Base-by-base conservation (phyloP, 2,113 vertebrate species). In the Peromyscus leucopus region DNA sequence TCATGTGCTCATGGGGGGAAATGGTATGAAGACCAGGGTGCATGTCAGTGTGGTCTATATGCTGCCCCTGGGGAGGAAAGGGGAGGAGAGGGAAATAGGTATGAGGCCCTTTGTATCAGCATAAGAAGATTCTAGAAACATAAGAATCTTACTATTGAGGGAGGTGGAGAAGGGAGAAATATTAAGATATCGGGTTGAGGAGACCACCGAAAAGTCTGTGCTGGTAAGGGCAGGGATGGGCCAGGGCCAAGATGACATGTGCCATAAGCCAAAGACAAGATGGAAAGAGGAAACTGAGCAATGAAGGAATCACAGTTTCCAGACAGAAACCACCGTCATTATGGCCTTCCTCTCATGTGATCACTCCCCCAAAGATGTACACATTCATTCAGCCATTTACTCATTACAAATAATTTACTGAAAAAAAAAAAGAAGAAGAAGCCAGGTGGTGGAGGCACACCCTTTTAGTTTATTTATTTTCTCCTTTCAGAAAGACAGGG, bases 291-390 rank as follows among this genome's bases (percentile, higher is more conserved):
- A 94, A 85, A 63, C 83, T 26, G 12, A 39, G 67, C 51, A 65
- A 87, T 5, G 21, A 67, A 69, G 46, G 61, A 83, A 84, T 75
- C 95, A 89, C 26, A 80, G 22, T 94, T 97, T 75, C 83, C 83
- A 39, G 51, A 85, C 15, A 72, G 59, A 84, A 59, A 48, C 24
- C 57, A 48, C 24, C 48, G 42, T 42, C 71, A 33, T 13, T 28
- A 61, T 19, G n/a, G 12, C 78, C 71, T 42, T 80, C 63, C 63
- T 71, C 59, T 75, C 89, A 75, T 87, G 55, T 95, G 88, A 61
- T 61, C 59, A 61, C 69, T 1, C 48, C 22, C 51, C 16, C 57
- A 63, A 13, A 63, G n/a, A 84, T 7, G n/a, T 19, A 39, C 59
- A 80, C 59, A 80, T 19, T 71, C 71, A 59, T 75, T 90, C 36